These are phyloP conservation scores for Hypsibius dujardini DNA, from an alignment of 1,140 invertebrate genomes.

Conservation along the genomic window DNA sequence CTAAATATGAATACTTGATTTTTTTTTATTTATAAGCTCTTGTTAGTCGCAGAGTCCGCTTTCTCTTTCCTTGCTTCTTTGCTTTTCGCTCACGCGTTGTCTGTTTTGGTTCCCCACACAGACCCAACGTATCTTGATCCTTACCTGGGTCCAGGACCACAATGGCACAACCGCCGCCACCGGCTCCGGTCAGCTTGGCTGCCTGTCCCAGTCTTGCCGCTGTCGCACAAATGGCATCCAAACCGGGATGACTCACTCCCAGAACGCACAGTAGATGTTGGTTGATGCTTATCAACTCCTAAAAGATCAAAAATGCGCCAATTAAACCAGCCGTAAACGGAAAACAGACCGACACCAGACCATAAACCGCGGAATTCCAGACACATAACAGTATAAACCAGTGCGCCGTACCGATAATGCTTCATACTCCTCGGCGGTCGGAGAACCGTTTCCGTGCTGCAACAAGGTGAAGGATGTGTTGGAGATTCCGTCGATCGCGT, in stretches of 20 bases:
- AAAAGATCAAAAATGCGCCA: constrained; percentile 29
- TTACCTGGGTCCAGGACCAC: constrained; percentile 31
- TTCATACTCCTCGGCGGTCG: constrained; percentile 11
- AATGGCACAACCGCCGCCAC: constrained; percentile 67
- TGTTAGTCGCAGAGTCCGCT: no score
- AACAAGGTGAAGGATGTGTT: background rate
- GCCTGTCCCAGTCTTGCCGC: constrained; percentile 49
- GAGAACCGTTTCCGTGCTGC: background rate
- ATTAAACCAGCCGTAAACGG: background rate
- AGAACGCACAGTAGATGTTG: constrained; percentile 59
- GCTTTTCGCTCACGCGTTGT: no score
- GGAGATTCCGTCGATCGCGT: constrained; percentile 46
- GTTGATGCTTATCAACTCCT: constrained; percentile 62
- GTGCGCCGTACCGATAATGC: background rate
- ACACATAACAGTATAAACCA: background rate
- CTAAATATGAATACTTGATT: no score
- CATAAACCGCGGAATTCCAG: background rate
- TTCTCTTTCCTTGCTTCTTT: no score
- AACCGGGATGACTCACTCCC: constrained; percentile 63
- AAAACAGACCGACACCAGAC: background rate
- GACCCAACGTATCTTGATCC: no score
- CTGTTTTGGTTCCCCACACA: no score
- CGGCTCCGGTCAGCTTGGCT: constrained; percentile 78
- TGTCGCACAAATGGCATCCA: constrained; percentile 57
- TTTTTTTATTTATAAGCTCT: no score